phyloP scores from a whole-genome alignment of 2,888 invertebrate genomes.

The Ornithoptera priamus region DNA sequence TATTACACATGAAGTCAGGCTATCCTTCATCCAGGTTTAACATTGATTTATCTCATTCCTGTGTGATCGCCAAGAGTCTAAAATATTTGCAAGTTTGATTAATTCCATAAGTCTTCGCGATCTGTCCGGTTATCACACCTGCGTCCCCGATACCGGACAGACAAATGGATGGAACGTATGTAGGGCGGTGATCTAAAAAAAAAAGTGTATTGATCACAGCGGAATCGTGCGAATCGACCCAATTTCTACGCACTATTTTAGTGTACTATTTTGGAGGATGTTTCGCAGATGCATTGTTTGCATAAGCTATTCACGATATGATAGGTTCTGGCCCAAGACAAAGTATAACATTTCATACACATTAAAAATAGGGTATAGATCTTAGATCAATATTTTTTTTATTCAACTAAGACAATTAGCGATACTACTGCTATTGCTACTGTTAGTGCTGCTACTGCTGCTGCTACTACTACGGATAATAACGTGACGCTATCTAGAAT shows the following conservation, averaged over 20 bases:
- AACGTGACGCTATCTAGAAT: too few relatives aligned
- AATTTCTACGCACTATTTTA: slow-evolving; percentile 42
- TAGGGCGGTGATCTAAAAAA: slow-evolving; percentile 31
- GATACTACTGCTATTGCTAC: too few relatives aligned
- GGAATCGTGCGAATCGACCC: slow-evolving; percentile 49
- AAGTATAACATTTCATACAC: too few relatives aligned
- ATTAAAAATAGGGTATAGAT: too few relatives aligned
- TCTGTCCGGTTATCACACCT: slow-evolving; percentile 37
- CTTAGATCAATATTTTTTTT: too few relatives aligned
- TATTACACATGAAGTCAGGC: too few relatives aligned
- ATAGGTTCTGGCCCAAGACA: neutral
- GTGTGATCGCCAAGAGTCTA: neutral
- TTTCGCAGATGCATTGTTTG: slow-evolving; percentile 56
- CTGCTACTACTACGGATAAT: too few relatives aligned
- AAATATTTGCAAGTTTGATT: neutral
- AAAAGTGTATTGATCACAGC: slow-evolving; percentile 34
- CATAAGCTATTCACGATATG: slow-evolving; percentile 3
- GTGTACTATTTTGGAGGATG: slow-evolving; percentile 46
- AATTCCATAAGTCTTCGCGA: slow-evolving; percentile 26
- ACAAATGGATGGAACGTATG: slow-evolving; percentile 30
- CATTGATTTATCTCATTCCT: too few relatives aligned
- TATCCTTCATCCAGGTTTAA: too few relatives aligned
- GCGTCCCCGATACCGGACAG: slow-evolving; percentile 36
- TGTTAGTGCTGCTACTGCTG: too few relatives aligned
- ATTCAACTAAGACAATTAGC: too few relatives aligned